Evolutionary conservation across 2,113 vertebrate genomes (phyloP).

Genomic region (Rhizomys pruinosus): DNA sequence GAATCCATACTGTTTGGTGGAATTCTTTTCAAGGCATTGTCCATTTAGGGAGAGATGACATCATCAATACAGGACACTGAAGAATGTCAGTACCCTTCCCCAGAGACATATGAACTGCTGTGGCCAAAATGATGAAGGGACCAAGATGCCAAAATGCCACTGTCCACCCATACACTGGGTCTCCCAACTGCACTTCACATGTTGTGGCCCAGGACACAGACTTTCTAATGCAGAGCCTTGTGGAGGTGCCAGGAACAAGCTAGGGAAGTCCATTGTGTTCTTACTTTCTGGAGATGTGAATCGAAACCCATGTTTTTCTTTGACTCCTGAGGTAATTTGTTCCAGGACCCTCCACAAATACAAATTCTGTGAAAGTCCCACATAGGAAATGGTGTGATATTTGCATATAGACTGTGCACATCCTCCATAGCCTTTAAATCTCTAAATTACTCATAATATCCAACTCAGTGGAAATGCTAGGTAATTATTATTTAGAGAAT

Average conservation of each 20-base stretch:
- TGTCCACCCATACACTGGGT: neutral
- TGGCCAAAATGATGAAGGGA: neutral
- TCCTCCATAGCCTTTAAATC: neutral
- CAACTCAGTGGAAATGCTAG: neutral
- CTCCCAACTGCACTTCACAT: neutral
- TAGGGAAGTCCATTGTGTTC: neutral
- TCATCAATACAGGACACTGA: neutral
- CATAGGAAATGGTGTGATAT: neutral
- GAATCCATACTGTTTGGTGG: neutral
- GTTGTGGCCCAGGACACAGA: fast-evolving
- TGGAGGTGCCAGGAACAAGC: neutral
- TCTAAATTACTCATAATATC: neutral
- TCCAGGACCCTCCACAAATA: neutral
- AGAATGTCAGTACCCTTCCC: neutral
- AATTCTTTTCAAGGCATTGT: neutral
- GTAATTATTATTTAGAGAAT: neutral
- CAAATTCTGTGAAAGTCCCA: neutral
- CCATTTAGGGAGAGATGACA: neutral
- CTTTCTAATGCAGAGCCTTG: neutral
- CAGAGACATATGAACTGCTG: neutral
- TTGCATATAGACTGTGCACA: neutral
- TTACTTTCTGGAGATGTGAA: neutral
- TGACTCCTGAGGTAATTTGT: neutral
- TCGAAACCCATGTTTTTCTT: neutral
- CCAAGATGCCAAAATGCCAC: too few species aligned